Base-by-base conservation (phyloP, 1,140 invertebrate species). In the Latrodectus geometricus region DNA sequence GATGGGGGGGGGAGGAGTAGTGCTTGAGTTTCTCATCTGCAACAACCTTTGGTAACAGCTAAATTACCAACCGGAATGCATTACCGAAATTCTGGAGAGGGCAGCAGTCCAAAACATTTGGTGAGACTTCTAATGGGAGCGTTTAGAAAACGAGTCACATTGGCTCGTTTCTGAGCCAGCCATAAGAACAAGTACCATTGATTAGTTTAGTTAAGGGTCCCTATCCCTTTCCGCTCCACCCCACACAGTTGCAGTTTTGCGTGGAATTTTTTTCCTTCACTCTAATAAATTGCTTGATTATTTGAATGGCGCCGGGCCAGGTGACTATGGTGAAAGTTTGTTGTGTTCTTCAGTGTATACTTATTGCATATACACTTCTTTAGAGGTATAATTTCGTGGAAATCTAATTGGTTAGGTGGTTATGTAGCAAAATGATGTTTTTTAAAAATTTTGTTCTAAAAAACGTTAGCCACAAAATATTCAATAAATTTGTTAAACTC, bases 311-410 rank as follows among this genome's bases (percentile, higher is more conserved):
- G 65, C 66, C 66, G 48, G n/a, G 77, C 77, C 77, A 80, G 77
- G 77, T 80, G 77, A 80, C 77, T 52, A 80, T 80, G 77, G 52
- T 54, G 50, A 56, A 80, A 80, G 21, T 54, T n/a, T 14, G 54
- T 61, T 61, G 54, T 8, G 54, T 61, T 2, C 54, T 35, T 35
- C 35, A 35, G 35, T 5, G 2, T 35, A 35, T 35, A 35, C 5
- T 35, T 35, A 35, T 35, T 35, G 5, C 35, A 35, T 5, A 35
- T 35, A 35, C 35, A 35, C 35, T 35, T 35, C 35, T 35, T 35
- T 35, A 35, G 35, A 35, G 35, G 35, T 35, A 35, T 35, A 35
- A 35, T 35, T 35, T 35, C 35, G 5, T 1, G 35, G 2, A 35
- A 35, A 35, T 35, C 35, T 35, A 35, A 35, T 3, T 35, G 35